Evolutionary conservation across 2,888 invertebrate genomes (phyloP).

Genomic region (Cantharis rufa): DNA sequence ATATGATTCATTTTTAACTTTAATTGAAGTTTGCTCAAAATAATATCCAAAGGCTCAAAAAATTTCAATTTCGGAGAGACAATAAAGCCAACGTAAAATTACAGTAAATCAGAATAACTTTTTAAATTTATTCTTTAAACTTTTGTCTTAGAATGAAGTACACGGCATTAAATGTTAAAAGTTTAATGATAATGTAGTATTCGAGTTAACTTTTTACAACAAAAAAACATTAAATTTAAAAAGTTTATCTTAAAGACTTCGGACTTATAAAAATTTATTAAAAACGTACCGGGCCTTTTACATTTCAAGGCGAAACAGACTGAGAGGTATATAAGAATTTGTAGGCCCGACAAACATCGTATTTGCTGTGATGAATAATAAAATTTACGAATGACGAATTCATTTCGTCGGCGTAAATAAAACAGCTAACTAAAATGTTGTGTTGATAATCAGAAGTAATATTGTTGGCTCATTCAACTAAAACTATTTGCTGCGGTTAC

Average conservation of each 20-base stretch:
- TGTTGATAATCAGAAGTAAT: not conserved
- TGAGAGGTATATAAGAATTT: not conserved
- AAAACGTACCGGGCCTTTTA: not conserved
- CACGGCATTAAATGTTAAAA: not conserved
- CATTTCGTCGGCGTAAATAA: no score
- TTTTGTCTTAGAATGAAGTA: not conserved
- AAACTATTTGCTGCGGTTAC: not conserved
- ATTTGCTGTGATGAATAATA: no score
- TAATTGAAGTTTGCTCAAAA: not conserved
- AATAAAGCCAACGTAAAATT: not conserved
- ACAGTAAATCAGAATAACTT: not conserved
- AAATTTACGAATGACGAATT: no score
- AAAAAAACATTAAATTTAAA: not conserved
- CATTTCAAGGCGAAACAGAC: not conserved
- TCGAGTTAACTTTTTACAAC: not conserved
- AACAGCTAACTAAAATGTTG: no score
- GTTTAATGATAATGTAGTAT: not conserved
- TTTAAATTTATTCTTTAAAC: not conserved
- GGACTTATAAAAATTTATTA: not conserved
- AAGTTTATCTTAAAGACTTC: not conserved
- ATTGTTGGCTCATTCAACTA: not conserved
- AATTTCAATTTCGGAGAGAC: not conserved
- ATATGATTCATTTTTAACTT: not conserved
- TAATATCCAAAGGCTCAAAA: not conserved
- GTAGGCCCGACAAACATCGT: no score